Percentiles rank a stretch among this genome's conserved stretches.
These are phyloP conservation scores for Bombycilla garrulus DNA, from an alignment of 2,113 vertebrate genomes.

Conservation along the genomic window DNA sequence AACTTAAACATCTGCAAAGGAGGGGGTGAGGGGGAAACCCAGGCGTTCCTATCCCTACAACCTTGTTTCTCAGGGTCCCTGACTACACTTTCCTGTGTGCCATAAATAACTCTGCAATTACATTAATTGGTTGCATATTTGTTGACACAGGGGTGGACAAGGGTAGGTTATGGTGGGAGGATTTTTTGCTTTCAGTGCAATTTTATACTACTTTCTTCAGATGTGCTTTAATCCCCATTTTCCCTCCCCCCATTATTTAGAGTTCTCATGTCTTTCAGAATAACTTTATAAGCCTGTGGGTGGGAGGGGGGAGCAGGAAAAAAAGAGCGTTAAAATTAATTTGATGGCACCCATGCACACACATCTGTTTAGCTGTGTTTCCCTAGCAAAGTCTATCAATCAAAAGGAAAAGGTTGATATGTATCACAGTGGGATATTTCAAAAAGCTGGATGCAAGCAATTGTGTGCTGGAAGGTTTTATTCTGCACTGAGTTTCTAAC, in stretches of 20 bases:
- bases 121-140: conserved; percentile 86
- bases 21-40: neutral
- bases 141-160: conserved; percentile 71
- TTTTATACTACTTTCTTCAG: conserved; percentile 60
- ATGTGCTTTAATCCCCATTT: conserved; percentile 40
- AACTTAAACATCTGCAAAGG: conserved; percentile 69
- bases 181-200: conserved; percentile 66
- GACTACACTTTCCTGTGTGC: conserved; percentile 75
- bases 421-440: conserved; percentile 18
- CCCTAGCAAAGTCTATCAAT: conserved; percentile 42
- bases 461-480: neutral
- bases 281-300: conserved; percentile 53
- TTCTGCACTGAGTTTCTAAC: neutral
- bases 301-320: neutral
- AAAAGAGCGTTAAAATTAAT: conserved; percentile 35
- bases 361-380: conserved; percentile 49
- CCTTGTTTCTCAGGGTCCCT: conserved; percentile 70
- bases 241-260: conserved; percentile 49
- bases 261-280: conserved; percentile 55
- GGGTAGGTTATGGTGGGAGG: conserved; percentile 62
- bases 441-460: conserved; percentile 29
- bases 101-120: conserved; percentile 83
- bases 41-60: conserved; percentile 54
- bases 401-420: conserved; percentile 49
- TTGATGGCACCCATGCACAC: conserved; percentile 30